A percentile compares a stretch with the other conserved stretches of the same genome.
These are phyloP conservation scores for mouse (Mus musculus) DNA, from an alignment of 2,113 vertebrate genomes.

Conservation along the genomic window GRCm39 chr17:49832001-49832500, in stretches of 20 bases:
- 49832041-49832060: neutral
- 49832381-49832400: neutral
- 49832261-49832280: neutral
- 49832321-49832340: too few relatives aligned
- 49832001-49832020: conserved; percentile 36
- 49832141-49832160: neutral
- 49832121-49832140: neutral
- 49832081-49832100: neutral
- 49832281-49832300: neutral
- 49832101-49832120: neutral
- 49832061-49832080: neutral
- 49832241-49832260: neutral
- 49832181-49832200: neutral
- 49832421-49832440: neutral
- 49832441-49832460: neutral
- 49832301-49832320: too few relatives aligned
- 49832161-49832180: neutral
- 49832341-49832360: neutral
- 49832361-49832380: neutral
- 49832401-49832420: neutral
- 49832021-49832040: neutral
- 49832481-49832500: neutral
- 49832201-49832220: rapidly evolving
- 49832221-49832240: neutral
- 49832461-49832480: neutral